A percentile compares a stretch with the other conserved stretches of the same genome.
phyloP scores from a whole-genome alignment of 2,797 vertebrate species.

The Coilia nasus region DNA sequence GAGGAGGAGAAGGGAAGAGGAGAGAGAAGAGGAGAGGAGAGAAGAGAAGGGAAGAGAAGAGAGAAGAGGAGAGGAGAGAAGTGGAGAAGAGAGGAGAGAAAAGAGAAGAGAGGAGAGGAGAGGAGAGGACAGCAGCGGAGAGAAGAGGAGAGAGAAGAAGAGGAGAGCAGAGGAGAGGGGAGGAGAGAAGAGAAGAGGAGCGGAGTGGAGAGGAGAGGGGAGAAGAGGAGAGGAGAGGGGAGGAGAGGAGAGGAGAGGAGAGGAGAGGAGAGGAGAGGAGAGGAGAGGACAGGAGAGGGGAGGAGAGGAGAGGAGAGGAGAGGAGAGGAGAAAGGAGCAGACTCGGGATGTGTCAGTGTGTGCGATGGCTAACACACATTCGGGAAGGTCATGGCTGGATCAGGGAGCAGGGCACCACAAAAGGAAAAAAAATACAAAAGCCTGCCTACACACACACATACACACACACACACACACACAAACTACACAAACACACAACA shows the following conservation, averaged over 20 bases:
- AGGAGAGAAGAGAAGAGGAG: no score
- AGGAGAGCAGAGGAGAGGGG: no score
- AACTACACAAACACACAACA: conserved; percentile 2
- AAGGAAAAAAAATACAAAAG: neutral
- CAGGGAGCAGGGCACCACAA: conserved; percentile 39
- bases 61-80: no score
- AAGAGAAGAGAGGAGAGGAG: no score
- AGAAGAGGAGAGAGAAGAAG: no score
- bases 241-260: neutral
- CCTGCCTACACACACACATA: neutral
- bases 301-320: neutral
- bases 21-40: no score
- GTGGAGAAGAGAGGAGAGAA: no score
- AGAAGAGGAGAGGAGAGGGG: neutral
- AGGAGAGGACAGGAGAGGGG: neutral
- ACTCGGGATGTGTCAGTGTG: conserved; percentile 80
- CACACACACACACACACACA: neutral
- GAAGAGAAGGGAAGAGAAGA: no score
- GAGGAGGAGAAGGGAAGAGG: no score
- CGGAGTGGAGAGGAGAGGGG: no score
- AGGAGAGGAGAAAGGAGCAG: conserved; percentile 85
- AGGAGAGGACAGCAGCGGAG: no score
- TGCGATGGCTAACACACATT: conserved; percentile 68
- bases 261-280: neutral
- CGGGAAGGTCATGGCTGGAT: conserved; percentile 72